Evolutionary conservation across 2,797 vertebrate species (phyloP).

Genomic region (Mico argentatus): DNA sequence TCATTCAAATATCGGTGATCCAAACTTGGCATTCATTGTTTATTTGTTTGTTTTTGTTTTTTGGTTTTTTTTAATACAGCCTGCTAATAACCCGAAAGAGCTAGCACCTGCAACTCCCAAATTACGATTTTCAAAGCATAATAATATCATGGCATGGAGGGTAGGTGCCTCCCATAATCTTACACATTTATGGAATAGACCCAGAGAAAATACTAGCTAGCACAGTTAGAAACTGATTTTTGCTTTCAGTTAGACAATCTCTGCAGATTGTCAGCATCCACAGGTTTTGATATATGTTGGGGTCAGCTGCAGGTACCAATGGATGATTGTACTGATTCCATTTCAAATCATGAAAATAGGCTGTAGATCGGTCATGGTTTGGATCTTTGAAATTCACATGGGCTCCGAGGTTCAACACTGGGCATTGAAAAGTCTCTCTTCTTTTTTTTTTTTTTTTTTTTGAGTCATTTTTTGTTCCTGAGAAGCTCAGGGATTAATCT

Average conservation of each 20-base stretch:
- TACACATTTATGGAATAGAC: not conserved
- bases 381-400: not conserved
- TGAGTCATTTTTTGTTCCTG: not conserved
- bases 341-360: constrained; percentile 17
- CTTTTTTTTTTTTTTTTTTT: not conserved
- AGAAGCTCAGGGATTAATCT: not conserved
- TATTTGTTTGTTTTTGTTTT: not conserved
- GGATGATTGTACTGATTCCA: not conserved
- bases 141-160: not conserved
- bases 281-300: not conserved
- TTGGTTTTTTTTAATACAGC: not conserved
- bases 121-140: not conserved
- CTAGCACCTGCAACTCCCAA: not conserved
- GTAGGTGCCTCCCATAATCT: not conserved
- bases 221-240: not conserved
- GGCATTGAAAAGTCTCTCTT: not conserved
- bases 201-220: not conserved
- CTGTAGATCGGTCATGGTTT: not conserved
- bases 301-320: not conserved
- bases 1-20: not conserved
- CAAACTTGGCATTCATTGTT: not conserved
- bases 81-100: not conserved
- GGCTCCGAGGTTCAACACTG: not conserved
- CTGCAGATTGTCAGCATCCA: not conserved
- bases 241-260: not conserved